Evolutionary conservation across 2,888 invertebrate species (phyloP).

Genomic region (Deroplatys truncata): DNA sequence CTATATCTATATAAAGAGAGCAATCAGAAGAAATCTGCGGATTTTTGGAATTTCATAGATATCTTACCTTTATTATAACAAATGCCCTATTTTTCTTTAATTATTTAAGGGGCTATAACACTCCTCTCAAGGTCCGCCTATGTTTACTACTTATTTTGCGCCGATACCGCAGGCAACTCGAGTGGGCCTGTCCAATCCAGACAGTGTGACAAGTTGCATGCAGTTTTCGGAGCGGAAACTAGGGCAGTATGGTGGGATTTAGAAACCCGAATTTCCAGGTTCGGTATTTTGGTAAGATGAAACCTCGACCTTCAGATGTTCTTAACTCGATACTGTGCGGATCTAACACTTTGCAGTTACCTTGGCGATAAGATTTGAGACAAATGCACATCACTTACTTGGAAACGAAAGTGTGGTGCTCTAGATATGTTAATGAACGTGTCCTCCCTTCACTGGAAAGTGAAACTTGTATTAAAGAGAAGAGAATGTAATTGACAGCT

Average conservation of each 20-base stretch:
- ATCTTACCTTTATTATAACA: too few species aligned
- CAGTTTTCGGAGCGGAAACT: not conserved
- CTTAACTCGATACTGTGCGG: not conserved
- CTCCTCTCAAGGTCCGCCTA: too few species aligned
- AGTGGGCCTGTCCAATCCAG: not conserved
- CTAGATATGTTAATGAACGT: not conserved
- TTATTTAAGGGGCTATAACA: too few species aligned
- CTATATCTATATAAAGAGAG: too few species aligned
- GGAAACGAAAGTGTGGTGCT: not conserved
- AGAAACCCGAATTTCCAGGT: not conserved
- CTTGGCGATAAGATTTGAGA: too few species aligned
- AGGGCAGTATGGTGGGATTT: not conserved
- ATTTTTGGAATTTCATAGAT: too few species aligned
- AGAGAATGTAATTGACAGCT: not conserved
- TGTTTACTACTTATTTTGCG: too few species aligned
- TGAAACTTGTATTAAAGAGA: not conserved
- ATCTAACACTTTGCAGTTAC: too few species aligned
- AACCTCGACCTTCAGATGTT: not conserved
- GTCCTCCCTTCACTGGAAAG: not conserved
- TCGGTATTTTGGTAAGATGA: not conserved
- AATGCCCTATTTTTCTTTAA: too few species aligned
- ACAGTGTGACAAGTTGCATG: not conserved
- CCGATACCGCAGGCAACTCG: too few species aligned
- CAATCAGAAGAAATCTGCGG: too few species aligned
- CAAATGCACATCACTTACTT: not conserved